These are phyloP conservation scores for Engraulis encrasicolus DNA, from an alignment of 2,113 vertebrate genomes.

Conservation along the genomic window DNA sequence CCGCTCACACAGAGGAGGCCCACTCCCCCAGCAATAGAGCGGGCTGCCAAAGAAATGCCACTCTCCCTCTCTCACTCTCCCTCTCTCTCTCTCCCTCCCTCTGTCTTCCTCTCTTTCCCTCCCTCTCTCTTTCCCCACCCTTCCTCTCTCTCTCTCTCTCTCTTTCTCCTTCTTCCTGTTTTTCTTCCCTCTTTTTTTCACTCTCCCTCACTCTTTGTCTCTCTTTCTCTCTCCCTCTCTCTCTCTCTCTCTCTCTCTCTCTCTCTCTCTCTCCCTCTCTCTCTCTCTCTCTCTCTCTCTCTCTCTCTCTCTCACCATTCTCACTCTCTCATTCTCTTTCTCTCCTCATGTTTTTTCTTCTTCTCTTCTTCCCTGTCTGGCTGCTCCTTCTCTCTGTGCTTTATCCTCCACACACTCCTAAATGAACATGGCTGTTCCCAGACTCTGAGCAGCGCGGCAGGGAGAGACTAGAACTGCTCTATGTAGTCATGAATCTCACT, in stretches of 20 bases:
- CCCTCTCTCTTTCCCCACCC: conserved; percentile 26
- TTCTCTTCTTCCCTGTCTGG: background rate
- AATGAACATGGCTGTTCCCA: conserved; percentile 22
- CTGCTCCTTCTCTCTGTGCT: conserved; percentile 14
- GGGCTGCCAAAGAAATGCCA: conserved; percentile 46
- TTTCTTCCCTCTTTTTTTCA: background rate
- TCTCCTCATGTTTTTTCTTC: background rate
- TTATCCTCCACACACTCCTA: conserved; percentile 15
- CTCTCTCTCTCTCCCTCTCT: conserved; percentile 25
- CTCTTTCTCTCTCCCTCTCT: conserved; percentile 21
- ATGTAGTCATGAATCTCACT: conserved; percentile 1
- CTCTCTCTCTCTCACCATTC: conserved; percentile 20
- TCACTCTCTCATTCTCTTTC: background rate
- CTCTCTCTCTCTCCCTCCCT: conserved; percentile 24
- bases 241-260: conserved; percentile 17
- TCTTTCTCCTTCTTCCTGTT: conserved; percentile 17
- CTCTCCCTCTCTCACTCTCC: conserved; percentile 14
- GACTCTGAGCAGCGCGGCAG: background rate
- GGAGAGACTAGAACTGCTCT: conserved; percentile 4
- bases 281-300: conserved; percentile 14
- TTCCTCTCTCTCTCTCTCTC: conserved; percentile 10
- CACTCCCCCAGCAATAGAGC: conserved; percentile 24
- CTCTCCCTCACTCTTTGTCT: conserved; percentile 2
- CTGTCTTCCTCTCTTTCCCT: conserved; percentile 15
- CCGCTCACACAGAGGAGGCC: no score